Evolutionary conservation across 2,113 vertebrate species (phyloP).

Genomic region (Chloropsis cyanopogon): DNA sequence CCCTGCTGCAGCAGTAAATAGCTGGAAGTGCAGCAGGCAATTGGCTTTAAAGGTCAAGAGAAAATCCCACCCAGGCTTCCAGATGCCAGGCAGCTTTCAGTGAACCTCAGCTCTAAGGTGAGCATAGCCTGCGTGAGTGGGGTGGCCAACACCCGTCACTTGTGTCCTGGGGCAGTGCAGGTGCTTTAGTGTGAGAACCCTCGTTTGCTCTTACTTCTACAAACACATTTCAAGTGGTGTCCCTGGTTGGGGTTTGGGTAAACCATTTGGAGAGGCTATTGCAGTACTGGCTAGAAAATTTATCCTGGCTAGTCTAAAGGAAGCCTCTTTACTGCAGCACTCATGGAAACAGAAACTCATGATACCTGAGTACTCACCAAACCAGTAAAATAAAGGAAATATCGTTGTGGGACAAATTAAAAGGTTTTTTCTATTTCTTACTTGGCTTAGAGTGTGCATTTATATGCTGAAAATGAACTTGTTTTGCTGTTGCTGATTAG

Average conservation of each 20-base stretch:
- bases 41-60: neutral
- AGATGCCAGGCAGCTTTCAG: neutral
- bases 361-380: neutral
- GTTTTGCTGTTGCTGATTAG: neutral
- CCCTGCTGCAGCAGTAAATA: neutral
- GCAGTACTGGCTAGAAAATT: neutral
- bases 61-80: neutral
- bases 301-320: neutral
- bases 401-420: neutral
- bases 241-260: neutral
- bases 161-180: fast-evolving
- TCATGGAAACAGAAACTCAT: neutral
- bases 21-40: neutral
- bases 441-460: neutral
- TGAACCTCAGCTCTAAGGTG: neutral
- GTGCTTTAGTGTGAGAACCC: neutral
- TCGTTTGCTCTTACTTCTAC: neutral
- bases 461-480: neutral
- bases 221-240: neutral
- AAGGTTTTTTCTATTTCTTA: neutral
- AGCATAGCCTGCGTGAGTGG: fast-evolving
- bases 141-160: neutral
- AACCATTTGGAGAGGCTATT: neutral
- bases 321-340: neutral
- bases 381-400: neutral